Evolutionary conservation across 1,140 invertebrate species (phyloP), one percentile per base, ranked within the genome.

Genomic region (Eupristina koningsbergeri): DNA sequence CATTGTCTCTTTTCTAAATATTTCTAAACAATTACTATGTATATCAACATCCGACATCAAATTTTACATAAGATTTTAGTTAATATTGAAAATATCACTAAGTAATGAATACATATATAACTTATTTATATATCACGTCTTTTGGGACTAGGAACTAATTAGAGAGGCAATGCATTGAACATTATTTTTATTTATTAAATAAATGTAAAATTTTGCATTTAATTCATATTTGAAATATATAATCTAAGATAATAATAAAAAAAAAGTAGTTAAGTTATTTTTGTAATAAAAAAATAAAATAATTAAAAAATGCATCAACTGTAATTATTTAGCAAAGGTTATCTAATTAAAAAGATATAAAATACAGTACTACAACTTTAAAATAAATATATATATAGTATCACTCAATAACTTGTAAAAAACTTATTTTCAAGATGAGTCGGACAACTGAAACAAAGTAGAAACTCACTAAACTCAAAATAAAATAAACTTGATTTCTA

Each of bases 61-160:
- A 50, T 77, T 84, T 58, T 77, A 80, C 29, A 74, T 74, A 84
- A 84, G 77, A 47, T 64, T 78, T 83, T 75, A 77, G 85, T 47
- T 36, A 22, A 61, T 31, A 11, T 86, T 79, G 67, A 87, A 84
- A 86, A 84, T 86, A 86, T 87, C 87, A 87, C 84, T 84, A 85
- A 88, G 85, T 87, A 85, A 89, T 87, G 87, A 86, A 88, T 88
- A 88, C 69, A 47, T 73, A 81, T 84, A 81, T 86, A 45, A 82
- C 69, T 85, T 85, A 88, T 76, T 81, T 22, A 87, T 73, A 81
- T 89, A 89, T 90, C 89, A 90, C 89, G 88, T 88, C 80, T 85
- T 83, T 87, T 80, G 86, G 83, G 89, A 90, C 89, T 90, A 90
- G 89, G 88, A 88, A 89, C 89, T 88, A 89, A 90, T 88, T 87